Evolutionary conservation across 2,888 invertebrate species (phyloP).

Genomic region (Neoitamus cyanurus): DNA sequence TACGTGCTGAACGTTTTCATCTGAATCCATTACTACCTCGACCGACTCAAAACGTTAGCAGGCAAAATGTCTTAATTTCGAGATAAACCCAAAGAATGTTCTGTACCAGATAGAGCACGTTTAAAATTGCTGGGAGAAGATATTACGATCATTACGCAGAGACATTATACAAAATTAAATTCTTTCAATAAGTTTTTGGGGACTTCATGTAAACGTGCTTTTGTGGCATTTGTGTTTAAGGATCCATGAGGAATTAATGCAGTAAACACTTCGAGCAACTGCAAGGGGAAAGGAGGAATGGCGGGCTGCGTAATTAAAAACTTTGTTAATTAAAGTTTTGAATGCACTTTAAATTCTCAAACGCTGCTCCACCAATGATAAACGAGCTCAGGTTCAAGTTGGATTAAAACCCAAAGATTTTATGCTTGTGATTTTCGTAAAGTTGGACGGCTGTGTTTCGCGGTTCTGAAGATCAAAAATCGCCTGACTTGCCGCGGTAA

Average conservation of each 20-base stretch:
- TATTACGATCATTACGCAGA: not conserved
- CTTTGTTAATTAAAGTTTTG: constrained; percentile 49
- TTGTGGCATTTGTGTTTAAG: constrained; percentile 42
- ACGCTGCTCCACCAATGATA: not conserved
- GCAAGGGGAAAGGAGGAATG: not conserved
- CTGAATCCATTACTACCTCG: not conserved
- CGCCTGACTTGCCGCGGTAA: not conserved
- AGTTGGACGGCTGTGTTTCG: not conserved
- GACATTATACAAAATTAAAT: constrained; percentile 50
- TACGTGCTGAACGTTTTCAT: not conserved
- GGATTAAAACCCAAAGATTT: constrained; percentile 16
- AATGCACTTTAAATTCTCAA: constrained; percentile 33
- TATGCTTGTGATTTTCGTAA: constrained; percentile 32
- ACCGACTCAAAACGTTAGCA: not conserved
- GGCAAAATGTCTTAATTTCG: not conserved
- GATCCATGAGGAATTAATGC: constrained; percentile 48
- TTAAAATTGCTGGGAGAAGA: not conserved
- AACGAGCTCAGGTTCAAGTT: not conserved
- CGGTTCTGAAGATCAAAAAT: not conserved
- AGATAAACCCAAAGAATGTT: not conserved
- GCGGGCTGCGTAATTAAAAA: constrained; percentile 47
- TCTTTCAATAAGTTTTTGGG: constrained; percentile 44
- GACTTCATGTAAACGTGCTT: constrained; percentile 23
- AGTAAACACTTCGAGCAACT: constrained; percentile 36
- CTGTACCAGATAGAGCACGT: not conserved